A percentile compares a stretch with the other conserved stretches of the same genome.
phyloP scores from a whole-genome alignment of 1,140 invertebrate species.

The Ridgeia piscesae region DNA sequence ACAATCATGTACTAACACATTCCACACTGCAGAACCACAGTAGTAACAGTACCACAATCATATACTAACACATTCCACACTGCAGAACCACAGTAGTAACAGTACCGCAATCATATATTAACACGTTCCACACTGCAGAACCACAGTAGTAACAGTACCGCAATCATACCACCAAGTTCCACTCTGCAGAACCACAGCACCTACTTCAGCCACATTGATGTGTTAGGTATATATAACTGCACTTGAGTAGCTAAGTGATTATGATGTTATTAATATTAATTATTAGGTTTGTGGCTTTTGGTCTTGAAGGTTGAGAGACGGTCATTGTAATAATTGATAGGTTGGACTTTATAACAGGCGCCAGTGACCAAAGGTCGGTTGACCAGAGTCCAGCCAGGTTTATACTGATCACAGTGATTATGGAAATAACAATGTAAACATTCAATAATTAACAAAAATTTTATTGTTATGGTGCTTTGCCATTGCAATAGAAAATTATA shows the following conservation, averaged over 20 bases:
- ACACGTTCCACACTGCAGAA: too few species aligned
- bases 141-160: too few species aligned
- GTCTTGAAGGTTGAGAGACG: background rate
- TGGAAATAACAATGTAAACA: background rate
- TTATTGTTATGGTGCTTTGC: background rate
- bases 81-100: too few species aligned
- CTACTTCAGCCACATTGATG: too few species aligned
- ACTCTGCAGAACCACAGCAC: too few species aligned
- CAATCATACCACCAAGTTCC: too few species aligned
- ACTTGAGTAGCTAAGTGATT: background rate
- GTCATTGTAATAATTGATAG: background rate
- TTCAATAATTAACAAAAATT: background rate
- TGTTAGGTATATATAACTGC: too few species aligned
- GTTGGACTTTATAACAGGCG: background rate
- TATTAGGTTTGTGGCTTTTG: background rate
- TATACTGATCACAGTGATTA: background rate
- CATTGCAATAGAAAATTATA: background rate
- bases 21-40: too few species aligned
- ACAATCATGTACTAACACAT: too few species aligned
- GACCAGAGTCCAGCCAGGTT: background rate
- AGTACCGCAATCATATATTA: too few species aligned
- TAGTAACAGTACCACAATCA: too few species aligned
- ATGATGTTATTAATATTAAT: slow-evolving; percentile 3
- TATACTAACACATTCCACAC: too few species aligned
- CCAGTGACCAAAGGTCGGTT: background rate